Evolutionary conservation across 2,888 invertebrate species (phyloP).

Genomic region (Nemotelus pantherinus): DNA sequence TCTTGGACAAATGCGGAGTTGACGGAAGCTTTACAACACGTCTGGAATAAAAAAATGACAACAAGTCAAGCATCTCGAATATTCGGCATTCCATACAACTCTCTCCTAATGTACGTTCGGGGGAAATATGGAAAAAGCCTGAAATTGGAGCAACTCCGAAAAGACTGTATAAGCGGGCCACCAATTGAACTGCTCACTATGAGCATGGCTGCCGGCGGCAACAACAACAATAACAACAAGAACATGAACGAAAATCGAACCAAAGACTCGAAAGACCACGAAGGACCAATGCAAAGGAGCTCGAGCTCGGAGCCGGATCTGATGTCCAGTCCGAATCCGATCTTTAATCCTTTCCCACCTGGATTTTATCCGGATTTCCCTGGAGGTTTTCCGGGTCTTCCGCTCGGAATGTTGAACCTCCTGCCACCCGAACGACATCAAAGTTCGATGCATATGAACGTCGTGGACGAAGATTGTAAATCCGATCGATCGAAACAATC

Average conservation of each 20-base stretch:
- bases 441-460: constrained; percentile 68
- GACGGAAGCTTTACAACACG: constrained; percentile 89
- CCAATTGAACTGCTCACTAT: constrained; percentile 75
- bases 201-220: constrained; percentile 65
- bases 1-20: constrained; percentile 93
- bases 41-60: constrained; percentile 96
- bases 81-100: constrained; percentile 94
- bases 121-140: constrained; percentile 94
- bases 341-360: constrained; percentile 81
- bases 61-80: constrained; percentile 90
- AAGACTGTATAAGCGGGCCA: constrained; percentile 87
- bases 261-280: constrained; percentile 55
- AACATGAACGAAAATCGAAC: constrained; percentile 60
- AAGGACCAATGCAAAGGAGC: constrained; percentile 68
- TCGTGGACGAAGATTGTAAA: constrained; percentile 74
- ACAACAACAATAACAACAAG: constrained; percentile 68
- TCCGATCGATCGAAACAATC: constrained; percentile 73
- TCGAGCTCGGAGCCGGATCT: constrained; percentile 75
- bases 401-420: constrained; percentile 85
- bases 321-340: constrained; percentile 70
- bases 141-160: constrained; percentile 86
- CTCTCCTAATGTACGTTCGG: constrained; percentile 89
- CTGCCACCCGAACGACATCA: constrained; percentile 80
- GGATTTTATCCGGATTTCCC: constrained; percentile 87
- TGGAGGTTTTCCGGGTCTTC: constrained; percentile 79